These are phyloP conservation scores for Rhynchonycteris naso DNA, from an alignment of 2,797 vertebrate species.

Conservation along the genomic window DNA sequence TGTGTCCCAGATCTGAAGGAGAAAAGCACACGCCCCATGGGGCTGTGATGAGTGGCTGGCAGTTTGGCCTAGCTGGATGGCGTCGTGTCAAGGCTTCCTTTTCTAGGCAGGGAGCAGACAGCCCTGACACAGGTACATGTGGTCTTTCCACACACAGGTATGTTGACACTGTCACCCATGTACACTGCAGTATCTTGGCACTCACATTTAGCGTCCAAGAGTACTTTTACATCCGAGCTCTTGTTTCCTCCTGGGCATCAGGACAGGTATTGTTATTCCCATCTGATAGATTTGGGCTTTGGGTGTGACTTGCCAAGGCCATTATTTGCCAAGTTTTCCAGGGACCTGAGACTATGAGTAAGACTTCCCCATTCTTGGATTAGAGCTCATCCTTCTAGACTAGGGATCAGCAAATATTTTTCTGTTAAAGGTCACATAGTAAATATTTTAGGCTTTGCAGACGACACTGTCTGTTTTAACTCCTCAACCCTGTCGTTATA, in stretches of 20 bases:
- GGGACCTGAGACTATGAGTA: neutral
- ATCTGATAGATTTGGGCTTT: neutral
- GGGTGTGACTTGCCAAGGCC: neutral
- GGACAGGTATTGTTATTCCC: neutral
- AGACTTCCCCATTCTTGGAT: neutral
- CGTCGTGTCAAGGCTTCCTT: neutral
- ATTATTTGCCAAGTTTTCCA: neutral
- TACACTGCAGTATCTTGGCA: neutral
- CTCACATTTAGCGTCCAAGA: neutral
- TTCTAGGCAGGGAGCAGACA: neutral
- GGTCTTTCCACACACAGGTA: too few species aligned
- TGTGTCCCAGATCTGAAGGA: constrained; percentile 89
- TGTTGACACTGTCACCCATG: neutral
- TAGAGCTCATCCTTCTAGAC: neutral
- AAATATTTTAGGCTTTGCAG: neutral
- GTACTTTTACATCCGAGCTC: neutral
- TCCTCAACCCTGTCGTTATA: neutral
- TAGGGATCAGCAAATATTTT: neutral
- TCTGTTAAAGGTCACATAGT: neutral
- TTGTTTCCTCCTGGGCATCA: neutral
- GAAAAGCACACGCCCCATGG: neutral
- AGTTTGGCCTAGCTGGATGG: neutral
- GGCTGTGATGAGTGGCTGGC: neutral
- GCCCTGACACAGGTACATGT: neutral
- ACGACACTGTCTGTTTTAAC: neutral